Conservation (phyloP, 2,888 invertebrate genomes). For the Yponomeuta sedellus region DNA sequence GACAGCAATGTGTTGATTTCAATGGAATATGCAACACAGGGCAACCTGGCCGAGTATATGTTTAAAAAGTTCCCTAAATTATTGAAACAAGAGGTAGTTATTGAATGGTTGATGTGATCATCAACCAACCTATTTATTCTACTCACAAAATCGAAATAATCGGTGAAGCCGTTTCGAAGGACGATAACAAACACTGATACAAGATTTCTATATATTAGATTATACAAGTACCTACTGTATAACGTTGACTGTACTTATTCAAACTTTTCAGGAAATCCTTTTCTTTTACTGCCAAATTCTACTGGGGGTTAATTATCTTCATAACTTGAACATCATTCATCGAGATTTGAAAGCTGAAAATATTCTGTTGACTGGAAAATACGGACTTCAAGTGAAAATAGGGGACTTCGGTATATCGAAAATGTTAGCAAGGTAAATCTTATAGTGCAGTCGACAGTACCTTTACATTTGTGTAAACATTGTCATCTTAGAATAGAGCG, state of each 20-base stretch:
- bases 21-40: constrained; percentile 91
- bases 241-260: too few species aligned
- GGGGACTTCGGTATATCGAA: constrained; percentile 92
- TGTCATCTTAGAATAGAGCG: too few species aligned
- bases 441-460: constrained; percentile 13
- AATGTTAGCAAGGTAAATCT: constrained; percentile 76
- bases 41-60: constrained; percentile 85
- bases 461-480: too few species aligned
- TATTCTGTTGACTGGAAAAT: constrained; percentile 83
- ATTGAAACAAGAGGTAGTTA: constrained; percentile 76
- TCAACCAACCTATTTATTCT: too few species aligned
- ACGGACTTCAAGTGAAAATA: constrained; percentile 83
- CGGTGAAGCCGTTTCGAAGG: too few species aligned
- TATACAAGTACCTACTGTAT: too few species aligned
- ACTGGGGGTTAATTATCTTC: constrained; percentile 87
- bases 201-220: too few species aligned
- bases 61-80: constrained; percentile 70
- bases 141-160: too few species aligned
- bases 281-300: constrained; percentile 84
- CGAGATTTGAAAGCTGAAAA: constrained; percentile 91
- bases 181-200: too few species aligned
- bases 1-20: constrained; percentile 81
- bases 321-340: constrained; percentile 85
- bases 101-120: too few species aligned
- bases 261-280: constrained; percentile 76